Conservation (phyloP, 1,140 invertebrate genomes). For the Sitophilus oryzae region DNA sequence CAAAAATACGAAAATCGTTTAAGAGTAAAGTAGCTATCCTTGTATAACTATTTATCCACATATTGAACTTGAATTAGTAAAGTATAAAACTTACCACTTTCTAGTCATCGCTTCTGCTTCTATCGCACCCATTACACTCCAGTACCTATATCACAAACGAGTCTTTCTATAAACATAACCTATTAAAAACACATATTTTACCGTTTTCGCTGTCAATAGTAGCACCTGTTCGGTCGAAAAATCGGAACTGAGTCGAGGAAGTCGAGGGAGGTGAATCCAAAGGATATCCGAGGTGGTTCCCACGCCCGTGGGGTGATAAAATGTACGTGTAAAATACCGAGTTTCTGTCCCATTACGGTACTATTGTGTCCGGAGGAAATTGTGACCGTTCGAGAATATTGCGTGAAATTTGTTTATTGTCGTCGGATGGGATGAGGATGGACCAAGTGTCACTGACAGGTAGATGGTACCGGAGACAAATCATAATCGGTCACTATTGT, state of each 20-base stretch:
- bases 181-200: constrained; percentile 20
- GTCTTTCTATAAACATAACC: too few relatives aligned
- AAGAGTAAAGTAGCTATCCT: too few relatives aligned
- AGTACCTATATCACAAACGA: too few relatives aligned
- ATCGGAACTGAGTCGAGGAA: constrained; percentile 24
- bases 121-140: too few relatives aligned
- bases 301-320: constrained; percentile 22
- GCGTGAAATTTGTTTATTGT: constrained; percentile 22
- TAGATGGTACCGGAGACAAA: not conserved
- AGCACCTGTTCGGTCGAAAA: constrained; percentile 21
- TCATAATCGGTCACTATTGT: not conserved
- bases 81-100: too few relatives aligned
- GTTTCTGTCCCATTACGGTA: constrained; percentile 1
- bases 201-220: not conserved
- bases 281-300: constrained; percentile 12
- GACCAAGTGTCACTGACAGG: constrained; percentile 9
- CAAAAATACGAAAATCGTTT: too few relatives aligned
- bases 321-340: constrained; percentile 9
- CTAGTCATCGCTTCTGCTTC: too few relatives aligned
- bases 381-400: constrained; percentile 17
- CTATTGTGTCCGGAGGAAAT: constrained; percentile 13
- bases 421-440: not conserved
- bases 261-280: constrained; percentile 4
- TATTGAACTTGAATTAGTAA: too few relatives aligned
- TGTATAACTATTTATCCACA: too few relatives aligned